Base-by-base conservation (phyloP, 1,140 invertebrate genomes). In the Potamilus streckersoni region DNA sequence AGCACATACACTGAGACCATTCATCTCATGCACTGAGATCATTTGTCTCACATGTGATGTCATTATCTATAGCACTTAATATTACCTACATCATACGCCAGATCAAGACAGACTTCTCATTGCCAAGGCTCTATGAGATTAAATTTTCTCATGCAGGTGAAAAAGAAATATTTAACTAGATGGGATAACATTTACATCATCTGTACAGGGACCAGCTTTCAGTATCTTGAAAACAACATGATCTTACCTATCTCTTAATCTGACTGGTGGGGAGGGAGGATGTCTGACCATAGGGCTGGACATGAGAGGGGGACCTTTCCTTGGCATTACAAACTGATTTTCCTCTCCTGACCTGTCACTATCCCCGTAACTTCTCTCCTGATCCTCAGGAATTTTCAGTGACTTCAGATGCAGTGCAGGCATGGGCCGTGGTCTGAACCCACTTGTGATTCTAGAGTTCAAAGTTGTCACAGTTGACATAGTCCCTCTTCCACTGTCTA, bases 401-500 rank as follows among this genome's bases (percentile, higher is more conserved):
- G 80, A 76, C 20, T 79, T 55, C 56, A 70, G 63, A 38, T 82
- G 85, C 38, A 84, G 81, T 17, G 83, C 84, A 73, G 83, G 80
- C 56, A 83, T 76, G 3, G 81, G 85, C 19, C 73, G 62, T 65
- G 76, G 69, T 60, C 68, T 73, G 56, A 77, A 71, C 38, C 76
- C 49, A 38, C 59, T 74, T 19, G 74, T 69, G 27, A 78, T 70
- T 15, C 76, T 70, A 13, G 80, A 83, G 63, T 78, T 74, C 13
- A 73, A 64, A 27, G 74, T 72, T 38, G 73, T 81, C 20, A 73
- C 76, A 23, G 88, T 88, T 55, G 86, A 81, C 80, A 90, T 83
- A 16, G 89, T 90, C 59, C 86, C 88, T 27, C 83, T 81, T 31
- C 89, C 89, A 84, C 89, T 90, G 80, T 90, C 89, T 56, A 89